A percentile compares a stretch with the other conserved stretches of the same genome.
Evolutionary conservation across 2,797 vertebrate species (phyloP).

Genomic region (Todus mexicanus): DNA sequence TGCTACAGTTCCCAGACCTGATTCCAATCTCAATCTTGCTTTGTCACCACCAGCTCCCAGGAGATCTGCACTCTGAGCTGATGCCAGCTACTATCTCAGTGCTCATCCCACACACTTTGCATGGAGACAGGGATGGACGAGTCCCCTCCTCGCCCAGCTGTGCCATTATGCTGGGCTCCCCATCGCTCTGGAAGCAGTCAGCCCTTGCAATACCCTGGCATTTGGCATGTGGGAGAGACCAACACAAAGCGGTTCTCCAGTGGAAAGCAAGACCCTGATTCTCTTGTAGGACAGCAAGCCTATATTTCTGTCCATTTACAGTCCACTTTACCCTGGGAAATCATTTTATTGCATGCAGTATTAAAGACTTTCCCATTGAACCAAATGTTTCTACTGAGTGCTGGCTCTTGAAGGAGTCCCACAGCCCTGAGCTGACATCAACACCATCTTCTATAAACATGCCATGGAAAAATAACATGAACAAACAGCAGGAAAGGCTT

Average conservation of each 20-base stretch:
- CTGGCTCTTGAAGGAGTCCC: not conserved
- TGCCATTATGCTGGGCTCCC: not conserved
- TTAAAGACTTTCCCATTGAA: not conserved
- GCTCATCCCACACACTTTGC: not conserved
- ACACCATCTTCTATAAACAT: not conserved
- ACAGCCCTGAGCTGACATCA: not conserved
- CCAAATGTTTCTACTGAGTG: not conserved
- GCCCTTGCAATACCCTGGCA: not conserved
- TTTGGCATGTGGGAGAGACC: rapidly evolving
- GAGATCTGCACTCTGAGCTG: not conserved
- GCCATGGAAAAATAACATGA: not conserved
- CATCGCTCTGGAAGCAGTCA: not conserved
- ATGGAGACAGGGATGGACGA: not conserved
- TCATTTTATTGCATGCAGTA: not conserved
- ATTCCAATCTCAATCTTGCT: not conserved
- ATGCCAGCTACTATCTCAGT: not conserved
- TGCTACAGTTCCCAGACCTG: not conserved
- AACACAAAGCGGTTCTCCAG: not conserved
- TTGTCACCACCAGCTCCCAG: not conserved
- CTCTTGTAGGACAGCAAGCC: not conserved
- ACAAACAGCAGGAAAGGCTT: not conserved
- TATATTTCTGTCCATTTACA: not conserved
- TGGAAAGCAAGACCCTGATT: not conserved
- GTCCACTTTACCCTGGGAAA: not conserved
- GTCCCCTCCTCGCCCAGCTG: not conserved